Evolutionary conservation across 2,888 invertebrate genomes (phyloP).

Genomic region (Cephus sareptanus): DNA sequence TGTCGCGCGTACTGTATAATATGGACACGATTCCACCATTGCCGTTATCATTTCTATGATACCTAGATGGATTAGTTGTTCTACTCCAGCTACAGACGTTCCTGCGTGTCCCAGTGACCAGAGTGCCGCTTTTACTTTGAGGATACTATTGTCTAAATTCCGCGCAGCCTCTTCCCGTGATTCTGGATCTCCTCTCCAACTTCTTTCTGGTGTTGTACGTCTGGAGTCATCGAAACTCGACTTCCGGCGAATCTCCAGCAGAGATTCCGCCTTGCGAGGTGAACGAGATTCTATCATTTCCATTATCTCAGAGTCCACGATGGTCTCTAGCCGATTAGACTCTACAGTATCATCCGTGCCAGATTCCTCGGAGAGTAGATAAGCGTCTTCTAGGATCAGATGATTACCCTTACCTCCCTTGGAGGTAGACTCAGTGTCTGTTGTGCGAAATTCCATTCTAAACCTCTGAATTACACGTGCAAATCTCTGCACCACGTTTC

Average conservation of each 20-base stretch:
- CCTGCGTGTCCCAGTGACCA: constrained; percentile 92
- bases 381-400: constrained; percentile 41
- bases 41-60: constrained; percentile 68
- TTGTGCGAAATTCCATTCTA: constrained; percentile 44
- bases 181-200: constrained; percentile 45
- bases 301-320: constrained; percentile 56
- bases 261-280: constrained; percentile 44
- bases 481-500: constrained; percentile 68
- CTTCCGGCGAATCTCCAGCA: constrained; percentile 51
- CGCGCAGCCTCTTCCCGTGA: constrained; percentile 41
- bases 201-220: constrained; percentile 57
- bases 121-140: constrained; percentile 86
- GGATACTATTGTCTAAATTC: constrained; percentile 64
- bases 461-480: constrained; percentile 63
- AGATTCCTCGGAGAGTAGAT: constrained; percentile 48
- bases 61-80: constrained; percentile 74
- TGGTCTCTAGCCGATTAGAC: constrained; percentile 56
- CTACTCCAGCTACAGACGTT: constrained; percentile 80
- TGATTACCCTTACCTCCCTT: constrained; percentile 40
- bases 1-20: constrained; percentile 90
- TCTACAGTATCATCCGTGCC: constrained; percentile 48
- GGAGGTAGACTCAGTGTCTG: constrained; percentile 44
- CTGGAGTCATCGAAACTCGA: constrained; percentile 58
- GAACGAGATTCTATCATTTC: constrained; percentile 37
- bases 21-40: constrained; percentile 83